Base-by-base conservation (phyloP, 2,888 invertebrate genomes). In the Choristoneura rosaceana region DNA sequence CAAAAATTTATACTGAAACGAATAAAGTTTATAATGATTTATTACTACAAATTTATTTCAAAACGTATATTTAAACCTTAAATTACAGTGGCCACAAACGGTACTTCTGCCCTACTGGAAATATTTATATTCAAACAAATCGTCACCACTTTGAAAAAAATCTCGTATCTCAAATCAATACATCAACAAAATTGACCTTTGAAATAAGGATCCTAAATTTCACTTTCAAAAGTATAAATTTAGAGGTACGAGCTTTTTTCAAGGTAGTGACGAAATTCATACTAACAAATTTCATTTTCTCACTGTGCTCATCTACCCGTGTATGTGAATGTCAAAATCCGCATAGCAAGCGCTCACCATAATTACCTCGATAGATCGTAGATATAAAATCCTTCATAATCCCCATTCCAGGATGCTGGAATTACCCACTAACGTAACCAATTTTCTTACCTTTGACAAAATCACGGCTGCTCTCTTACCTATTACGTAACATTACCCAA, bases 401-500 rank as follows among this genome's bases (percentile, higher is more conserved):
- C 87, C 88, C 84, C 86, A 85, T 89, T 87, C 88, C 86, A 84
- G 78, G 82, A 80, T 82, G 79, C 83, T 81, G 81, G 87, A 90
- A 92, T 92, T 89, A 91, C 89, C 90, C 89, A 90, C 88, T 90
- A 90, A 90, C 90, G 86, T 88, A 91, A 92, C 91, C 92, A 94
- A 93, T 94, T 93, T 93, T 92, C 90, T 92, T 93, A 93, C 93
- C 93, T 94, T 93, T 94, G 93, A 93, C 92, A 91, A 91, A 94
- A 94, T 93, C 93, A 90, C 89, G 85, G 81, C 82, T 80, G 84
- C 87, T 86, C 87, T 84, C 83, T 85, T 87, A 87, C 90, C 89
- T 91, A 92, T 92, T 93, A 93, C 90, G 89, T 90, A 90, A 93
- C 93, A 92, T 93, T 90, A 91, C 93, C 92, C 93, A 89, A 88